Evolutionary conservation across 2,888 invertebrate species (phyloP).

Genomic region (Scelioninae gen. 2): DNA sequence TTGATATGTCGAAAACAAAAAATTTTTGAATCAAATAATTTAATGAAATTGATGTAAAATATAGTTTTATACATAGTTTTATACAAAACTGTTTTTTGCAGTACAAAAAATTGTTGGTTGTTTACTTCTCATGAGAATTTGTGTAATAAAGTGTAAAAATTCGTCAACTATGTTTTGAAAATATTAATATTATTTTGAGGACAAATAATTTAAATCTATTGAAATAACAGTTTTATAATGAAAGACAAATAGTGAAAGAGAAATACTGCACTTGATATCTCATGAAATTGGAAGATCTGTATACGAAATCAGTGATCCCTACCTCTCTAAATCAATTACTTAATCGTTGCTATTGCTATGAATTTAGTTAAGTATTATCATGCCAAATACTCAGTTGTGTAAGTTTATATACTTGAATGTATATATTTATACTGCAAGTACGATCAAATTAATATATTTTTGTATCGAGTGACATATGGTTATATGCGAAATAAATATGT

Average conservation of each 20-base stretch:
- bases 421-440: conserved; percentile 9
- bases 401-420: conserved; percentile 8
- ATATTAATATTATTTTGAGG: conserved; percentile 5
- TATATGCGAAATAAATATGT: conserved; percentile 7
- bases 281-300: neutral
- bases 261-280: too few species aligned
- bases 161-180: neutral
- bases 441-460: conserved; percentile 19
- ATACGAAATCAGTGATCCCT: conserved; percentile 8
- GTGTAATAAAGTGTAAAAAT: neutral
- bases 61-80: neutral
- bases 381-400: conserved; percentile 41
- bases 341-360: conserved; percentile 13
- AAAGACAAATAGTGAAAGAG: neutral
- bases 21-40: neutral
- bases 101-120: neutral
- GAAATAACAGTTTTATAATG: conserved; percentile 8
- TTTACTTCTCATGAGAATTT: conserved; percentile 8
- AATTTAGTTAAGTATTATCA: conserved; percentile 38
- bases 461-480: conserved; percentile 7
- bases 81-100: conserved; percentile 12
- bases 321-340: conserved; percentile 12
- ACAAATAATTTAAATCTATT: conserved; percentile 1
- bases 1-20: neutral
- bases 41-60: conserved; percentile 3